Evolutionary conservation across 1,140 invertebrate species (phyloP), one percentile per base, ranked within the genome.

Genomic region (Ceratina japonica): DNA sequence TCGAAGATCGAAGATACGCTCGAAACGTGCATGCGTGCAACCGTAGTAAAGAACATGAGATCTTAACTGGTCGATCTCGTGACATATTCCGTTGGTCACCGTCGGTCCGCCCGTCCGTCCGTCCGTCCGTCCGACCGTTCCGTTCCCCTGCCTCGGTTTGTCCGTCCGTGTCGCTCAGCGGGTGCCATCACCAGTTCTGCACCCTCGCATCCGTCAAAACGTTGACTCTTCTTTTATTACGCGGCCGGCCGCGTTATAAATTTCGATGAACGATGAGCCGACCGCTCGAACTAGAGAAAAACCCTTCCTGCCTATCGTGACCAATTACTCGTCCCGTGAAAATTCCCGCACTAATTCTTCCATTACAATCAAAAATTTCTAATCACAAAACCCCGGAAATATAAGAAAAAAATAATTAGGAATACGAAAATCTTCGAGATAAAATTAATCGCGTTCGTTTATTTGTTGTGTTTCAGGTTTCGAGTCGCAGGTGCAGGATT

Each of bases 101-200:
- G 54, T 84, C 82, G 85, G 86, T 84, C 84, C 82, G 83, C 80
- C 82, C 83, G 54, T 84, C 82, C 86, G 86, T 85, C 84, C 82
- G 83, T 85, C 82, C 75, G 83, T 81, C 82, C 83, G 79, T 74
- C 79, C 79, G 80, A 80, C 72, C 80, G 68, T 81, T 31, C 62
- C 79, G 77, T 89, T 75, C 51, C 82, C 78, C 80, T 74, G 80
- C 75, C 69, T 80, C 81, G 81, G 85, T 87, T 89, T 87, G 87
- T 88, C 68, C 88, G 83, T 85, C 70, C 87, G 82, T 90, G 87
- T 89, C 83, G 86, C 89, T 62, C 89, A 90, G 89, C 89, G 84
- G 89, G 89, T 87, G 89, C 89, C 89, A 90, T 90, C 89, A 89
- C 87, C 89, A 90, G 88, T 86, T 90, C 87, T 85, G 88, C 89